phyloP scores from a whole-genome alignment of 1,140 invertebrate genomes.

The Zaprionus africanus region DNA sequence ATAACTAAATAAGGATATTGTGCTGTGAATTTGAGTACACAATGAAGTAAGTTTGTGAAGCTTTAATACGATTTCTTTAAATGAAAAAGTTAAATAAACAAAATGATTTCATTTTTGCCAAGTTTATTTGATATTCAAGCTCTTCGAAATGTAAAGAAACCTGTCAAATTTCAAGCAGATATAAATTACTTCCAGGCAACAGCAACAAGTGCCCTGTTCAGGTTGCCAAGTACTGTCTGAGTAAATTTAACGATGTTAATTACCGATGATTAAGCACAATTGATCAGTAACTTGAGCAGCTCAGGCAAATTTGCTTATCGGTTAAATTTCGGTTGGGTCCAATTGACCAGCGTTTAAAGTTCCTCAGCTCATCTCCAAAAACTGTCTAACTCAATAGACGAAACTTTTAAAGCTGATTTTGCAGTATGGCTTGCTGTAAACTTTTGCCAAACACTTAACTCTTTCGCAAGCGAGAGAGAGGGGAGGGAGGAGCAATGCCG shows the following conservation, averaged over 20 bases:
- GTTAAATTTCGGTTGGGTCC: constrained; percentile 33
- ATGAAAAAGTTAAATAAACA: background rate
- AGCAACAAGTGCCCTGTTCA: background rate
- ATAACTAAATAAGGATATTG: background rate
- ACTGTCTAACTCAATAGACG: constrained; percentile 23
- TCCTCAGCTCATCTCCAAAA: background rate
- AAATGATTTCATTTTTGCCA: background rate
- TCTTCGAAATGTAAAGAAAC: background rate
- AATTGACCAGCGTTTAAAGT: constrained; percentile 39
- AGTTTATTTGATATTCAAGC: background rate
- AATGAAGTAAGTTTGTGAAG: background rate
- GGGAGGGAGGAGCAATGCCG: background rate
- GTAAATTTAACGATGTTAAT: constrained; percentile 52
- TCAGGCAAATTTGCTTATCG: constrained; percentile 13
- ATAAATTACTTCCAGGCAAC: background rate
- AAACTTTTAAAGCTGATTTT: constrained; percentile 55
- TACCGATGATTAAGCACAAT: constrained; percentile 72
- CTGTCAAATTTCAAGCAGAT: no score
- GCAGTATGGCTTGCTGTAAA: constrained; percentile 30
- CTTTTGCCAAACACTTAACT: constrained; percentile 51
- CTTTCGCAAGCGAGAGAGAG: constrained; percentile 7
- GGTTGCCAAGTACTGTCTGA: constrained; percentile 32
- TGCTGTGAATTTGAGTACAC: background rate
- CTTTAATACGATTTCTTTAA: background rate
- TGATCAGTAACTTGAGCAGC: constrained; percentile 37